phyloP scores from a whole-genome alignment of 2,797 vertebrate genomes.

The Hapalemur alaotrensis region DNA sequence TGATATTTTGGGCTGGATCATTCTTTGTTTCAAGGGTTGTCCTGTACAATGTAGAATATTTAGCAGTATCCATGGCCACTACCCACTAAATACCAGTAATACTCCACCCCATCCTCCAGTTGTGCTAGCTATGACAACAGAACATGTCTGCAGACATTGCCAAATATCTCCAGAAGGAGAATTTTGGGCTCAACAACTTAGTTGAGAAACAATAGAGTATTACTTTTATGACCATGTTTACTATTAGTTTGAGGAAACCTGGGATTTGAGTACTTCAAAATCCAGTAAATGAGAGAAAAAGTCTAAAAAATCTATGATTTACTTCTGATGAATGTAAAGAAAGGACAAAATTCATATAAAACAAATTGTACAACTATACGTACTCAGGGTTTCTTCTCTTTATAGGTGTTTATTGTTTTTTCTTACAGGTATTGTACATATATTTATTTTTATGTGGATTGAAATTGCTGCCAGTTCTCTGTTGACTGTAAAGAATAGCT shows the following conservation, averaged over 20 bases:
- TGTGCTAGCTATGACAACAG: background rate
- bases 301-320: background rate
- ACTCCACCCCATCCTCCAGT: background rate
- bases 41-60: background rate
- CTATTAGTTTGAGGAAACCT: background rate
- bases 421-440: background rate
- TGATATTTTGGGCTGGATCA: background rate
- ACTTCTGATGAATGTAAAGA: background rate
- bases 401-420: background rate
- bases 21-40: background rate
- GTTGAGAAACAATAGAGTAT: background rate
- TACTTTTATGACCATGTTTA: background rate
- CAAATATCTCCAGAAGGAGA: background rate
- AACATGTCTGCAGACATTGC: background rate
- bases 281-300: background rate
- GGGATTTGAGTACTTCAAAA: background rate
- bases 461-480: background rate
- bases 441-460: background rate
- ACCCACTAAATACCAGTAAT: background rate
- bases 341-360: background rate
- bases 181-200: background rate
- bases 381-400: background rate
- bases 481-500: background rate
- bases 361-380: background rate
- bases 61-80: background rate